Percentiles rank a stretch among this genome's conserved stretches.
Conservation (phyloP, 2,888 invertebrate genomes). For the Eristalis pertinax region DNA sequence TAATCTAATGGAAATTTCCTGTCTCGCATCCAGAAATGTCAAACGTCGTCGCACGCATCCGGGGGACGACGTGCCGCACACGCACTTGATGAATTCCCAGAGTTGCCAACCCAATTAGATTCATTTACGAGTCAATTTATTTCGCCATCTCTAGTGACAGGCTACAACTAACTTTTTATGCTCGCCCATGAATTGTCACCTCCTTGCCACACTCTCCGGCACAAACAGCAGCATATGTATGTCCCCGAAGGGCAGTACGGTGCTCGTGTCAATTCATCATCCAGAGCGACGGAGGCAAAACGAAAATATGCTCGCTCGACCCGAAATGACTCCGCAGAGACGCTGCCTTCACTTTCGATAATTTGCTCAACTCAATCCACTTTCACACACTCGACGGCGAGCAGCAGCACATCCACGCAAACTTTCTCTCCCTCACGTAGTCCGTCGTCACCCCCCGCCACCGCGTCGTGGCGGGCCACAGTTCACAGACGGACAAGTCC, state of each 20-base stretch:
- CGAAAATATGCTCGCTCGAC: not conserved
- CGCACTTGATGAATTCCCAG: slow-evolving; percentile 4
- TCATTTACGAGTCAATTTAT: slow-evolving; percentile 24
- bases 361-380: slow-evolving; percentile 27
- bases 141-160: slow-evolving; percentile 4
- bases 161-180: slow-evolving; percentile 28
- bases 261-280: slow-evolving; percentile 9
- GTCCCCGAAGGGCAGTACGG: slow-evolving; percentile 6
- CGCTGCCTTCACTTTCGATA: slow-evolving; percentile 5
- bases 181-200: slow-evolving; percentile 33
- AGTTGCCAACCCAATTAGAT: slow-evolving; percentile 15
- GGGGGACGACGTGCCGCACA: not conserved
- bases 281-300: not conserved
- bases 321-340: not conserved
- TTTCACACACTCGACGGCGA: not conserved
- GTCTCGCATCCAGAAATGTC: not conserved
- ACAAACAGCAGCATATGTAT: not conserved
- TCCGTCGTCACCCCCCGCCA: not conserved
- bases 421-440: not conserved
- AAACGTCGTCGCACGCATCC: not conserved
- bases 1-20: not conserved
- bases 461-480: not conserved
- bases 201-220: slow-evolving; percentile 8
- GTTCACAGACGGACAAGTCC: slow-evolving; percentile 15
- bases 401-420: not conserved